Conservation (phyloP, 2,113 vertebrate genomes). For the Toxostoma redivivum region DNA sequence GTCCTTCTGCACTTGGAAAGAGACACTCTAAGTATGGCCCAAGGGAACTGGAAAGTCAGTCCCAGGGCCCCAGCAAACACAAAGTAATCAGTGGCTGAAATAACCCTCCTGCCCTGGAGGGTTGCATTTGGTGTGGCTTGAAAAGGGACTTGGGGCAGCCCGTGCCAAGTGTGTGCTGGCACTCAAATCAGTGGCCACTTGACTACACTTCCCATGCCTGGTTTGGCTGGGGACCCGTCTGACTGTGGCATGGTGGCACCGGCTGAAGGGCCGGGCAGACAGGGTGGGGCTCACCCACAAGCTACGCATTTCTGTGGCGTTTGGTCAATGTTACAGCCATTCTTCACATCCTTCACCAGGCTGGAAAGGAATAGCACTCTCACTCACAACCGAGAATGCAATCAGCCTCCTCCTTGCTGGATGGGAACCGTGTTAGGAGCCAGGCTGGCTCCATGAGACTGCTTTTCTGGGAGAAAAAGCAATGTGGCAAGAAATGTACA, state of each 20-base stretch:
- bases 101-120: neutral
- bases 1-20: neutral
- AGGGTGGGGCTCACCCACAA: neutral
- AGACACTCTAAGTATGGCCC: neutral
- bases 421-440: neutral
- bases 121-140: neutral
- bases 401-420: neutral
- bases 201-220: neutral
- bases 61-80: neutral
- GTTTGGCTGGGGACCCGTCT: neutral
- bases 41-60: neutral
- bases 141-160: neutral
- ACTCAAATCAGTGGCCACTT: neutral
- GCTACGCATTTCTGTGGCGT: neutral
- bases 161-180: neutral
- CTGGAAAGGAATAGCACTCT: neutral
- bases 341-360: neutral
- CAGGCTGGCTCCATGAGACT: neutral
- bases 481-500: neutral
- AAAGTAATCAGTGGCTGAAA: neutral
- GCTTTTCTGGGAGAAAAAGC: constrained; percentile 14
- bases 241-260: neutral
- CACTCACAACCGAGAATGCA: neutral
- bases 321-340: neutral
- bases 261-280: neutral